Evolutionary conservation across 2,888 invertebrate genomes (phyloP).

Genomic region (Dryocosmus kuriphilus): DNA sequence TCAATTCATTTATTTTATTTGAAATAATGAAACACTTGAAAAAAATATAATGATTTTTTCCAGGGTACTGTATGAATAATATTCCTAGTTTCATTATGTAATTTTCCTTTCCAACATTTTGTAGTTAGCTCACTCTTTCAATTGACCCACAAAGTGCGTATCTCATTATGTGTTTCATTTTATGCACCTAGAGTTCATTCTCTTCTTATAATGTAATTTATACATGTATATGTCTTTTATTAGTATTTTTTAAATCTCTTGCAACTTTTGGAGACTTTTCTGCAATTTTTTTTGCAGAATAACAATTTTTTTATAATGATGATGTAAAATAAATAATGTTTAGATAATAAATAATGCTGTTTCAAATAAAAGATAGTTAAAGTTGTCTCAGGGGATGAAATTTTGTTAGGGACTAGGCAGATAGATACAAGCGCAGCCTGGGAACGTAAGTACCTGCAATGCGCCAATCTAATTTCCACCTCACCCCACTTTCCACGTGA

Average conservation of each 20-base stretch:
- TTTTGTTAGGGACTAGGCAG: neutral
- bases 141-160: neutral
- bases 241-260: neutral
- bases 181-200: neutral
- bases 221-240: neutral
- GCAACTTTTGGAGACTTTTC: neutral
- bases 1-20: too few species aligned
- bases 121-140: neutral
- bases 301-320: neutral
- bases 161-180: neutral
- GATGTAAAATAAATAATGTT: neutral
- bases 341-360: neutral
- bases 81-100: neutral
- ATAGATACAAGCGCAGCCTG: constrained; percentile 34
- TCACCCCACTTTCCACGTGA: constrained; percentile 26
- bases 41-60: neutral
- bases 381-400: neutral
- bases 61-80: neutral
- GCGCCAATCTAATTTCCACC: constrained; percentile 39
- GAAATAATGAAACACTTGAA: neutral
- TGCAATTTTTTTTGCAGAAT: neutral
- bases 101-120: neutral
- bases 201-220: neutral
- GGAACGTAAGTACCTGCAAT: constrained; percentile 33
- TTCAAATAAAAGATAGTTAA: neutral